Evolutionary conservation across 2,888 invertebrate species (phyloP).

Genomic region (Leucophenga maculata): DNA sequence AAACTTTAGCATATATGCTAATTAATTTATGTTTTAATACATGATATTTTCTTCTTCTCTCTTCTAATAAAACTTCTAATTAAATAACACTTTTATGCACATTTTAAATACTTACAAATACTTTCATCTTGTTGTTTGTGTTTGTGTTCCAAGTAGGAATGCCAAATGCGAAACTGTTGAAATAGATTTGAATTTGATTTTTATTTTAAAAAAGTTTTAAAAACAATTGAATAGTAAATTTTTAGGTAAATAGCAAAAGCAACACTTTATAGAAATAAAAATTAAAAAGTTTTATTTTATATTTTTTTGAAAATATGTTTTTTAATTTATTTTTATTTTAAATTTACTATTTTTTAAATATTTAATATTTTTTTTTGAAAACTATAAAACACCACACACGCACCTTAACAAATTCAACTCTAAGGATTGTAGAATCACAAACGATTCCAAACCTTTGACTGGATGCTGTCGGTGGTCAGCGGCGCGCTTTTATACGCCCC

Average conservation of each 20-base stretch:
- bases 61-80: no score
- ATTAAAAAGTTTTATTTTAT: constrained; percentile 18
- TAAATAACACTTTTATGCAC: no score
- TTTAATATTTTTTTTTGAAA: constrained; percentile 24
- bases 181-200: constrained; percentile 37
- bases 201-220: constrained; percentile 24
- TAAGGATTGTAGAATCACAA: constrained; percentile 72
- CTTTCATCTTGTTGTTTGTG: constrained; percentile 72
- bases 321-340: constrained; percentile 15
- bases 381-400: constrained; percentile 73
- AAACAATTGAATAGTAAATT: not conserved
- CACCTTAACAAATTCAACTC: constrained; percentile 48
- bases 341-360: constrained; percentile 15
- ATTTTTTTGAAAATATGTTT: not conserved
- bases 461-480: constrained; percentile 73
- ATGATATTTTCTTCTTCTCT: no score
- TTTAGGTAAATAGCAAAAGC: not conserved
- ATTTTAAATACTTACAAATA: constrained; percentile 73
- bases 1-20: no score
- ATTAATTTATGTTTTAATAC: no score
- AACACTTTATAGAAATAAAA: not conserved
- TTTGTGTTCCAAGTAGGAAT: constrained; percentile 37
- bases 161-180: constrained; percentile 51
- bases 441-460: constrained; percentile 73
- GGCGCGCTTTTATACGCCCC: constrained; percentile 72